These are phyloP conservation scores for Rhabdophis nuchalis DNA, from an alignment of 2,797 vertebrate species.

Conservation along the genomic window DNA sequence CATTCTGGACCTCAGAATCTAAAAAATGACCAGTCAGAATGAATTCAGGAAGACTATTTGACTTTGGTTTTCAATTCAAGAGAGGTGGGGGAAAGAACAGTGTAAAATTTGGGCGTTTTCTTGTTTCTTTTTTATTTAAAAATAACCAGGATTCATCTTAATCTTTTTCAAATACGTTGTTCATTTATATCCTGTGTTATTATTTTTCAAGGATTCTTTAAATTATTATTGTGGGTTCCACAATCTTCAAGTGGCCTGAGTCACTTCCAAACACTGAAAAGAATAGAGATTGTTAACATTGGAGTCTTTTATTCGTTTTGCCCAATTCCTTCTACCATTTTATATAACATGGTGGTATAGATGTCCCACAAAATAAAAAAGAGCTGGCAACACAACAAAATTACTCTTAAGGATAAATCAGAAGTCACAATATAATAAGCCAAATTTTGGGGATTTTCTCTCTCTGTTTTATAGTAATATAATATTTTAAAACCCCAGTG, in stretches of 20 bases:
- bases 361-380: not conserved
- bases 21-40: not conserved
- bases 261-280: not conserved
- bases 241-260: not conserved
- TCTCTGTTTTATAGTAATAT: not conserved
- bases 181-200: not conserved
- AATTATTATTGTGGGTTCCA: not conserved
- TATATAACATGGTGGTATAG: not conserved
- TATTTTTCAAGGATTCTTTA: not conserved
- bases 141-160: not conserved
- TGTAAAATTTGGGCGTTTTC: not conserved
- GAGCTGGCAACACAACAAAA: not conserved
- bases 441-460: not conserved
- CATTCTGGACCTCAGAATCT: not conserved
- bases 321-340: not conserved
- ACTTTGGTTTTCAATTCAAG: not conserved
- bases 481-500: not conserved
- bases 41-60: not conserved
- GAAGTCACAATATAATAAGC: not conserved
- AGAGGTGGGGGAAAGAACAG: not conserved
- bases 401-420: not conserved
- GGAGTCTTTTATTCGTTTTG: not conserved
- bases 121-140: not conserved
- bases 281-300: not conserved
- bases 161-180: not conserved